Evolutionary conservation across 1,140 invertebrate genomes (phyloP).

Genomic region (Zaprionus ghesquierei): DNA sequence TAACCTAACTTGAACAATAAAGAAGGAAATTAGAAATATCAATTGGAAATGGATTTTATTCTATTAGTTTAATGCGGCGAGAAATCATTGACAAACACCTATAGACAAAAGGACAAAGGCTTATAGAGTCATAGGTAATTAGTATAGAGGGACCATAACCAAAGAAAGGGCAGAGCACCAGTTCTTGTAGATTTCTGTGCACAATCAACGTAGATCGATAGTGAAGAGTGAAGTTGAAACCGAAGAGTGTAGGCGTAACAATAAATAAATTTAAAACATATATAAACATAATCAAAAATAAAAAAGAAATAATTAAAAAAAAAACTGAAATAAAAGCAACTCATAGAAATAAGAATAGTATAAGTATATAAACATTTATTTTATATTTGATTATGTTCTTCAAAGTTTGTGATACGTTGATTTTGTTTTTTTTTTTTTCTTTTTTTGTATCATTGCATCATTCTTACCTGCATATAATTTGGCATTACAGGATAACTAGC

Average conservation of each 20-base stretch:
- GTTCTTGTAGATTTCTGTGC: slow-evolving; percentile 9
- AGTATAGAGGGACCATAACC: slow-evolving; percentile 23
- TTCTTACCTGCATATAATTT: slow-evolving; percentile 83
- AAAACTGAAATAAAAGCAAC: slow-evolving; percentile 30
- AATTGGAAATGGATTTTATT: not conserved
- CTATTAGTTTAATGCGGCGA: not conserved
- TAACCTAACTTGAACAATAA: not conserved
- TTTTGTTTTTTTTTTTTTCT: no score
- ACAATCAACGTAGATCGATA: slow-evolving; percentile 25
- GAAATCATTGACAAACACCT: slow-evolving; percentile 21
- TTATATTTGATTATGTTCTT: slow-evolving; percentile 40
- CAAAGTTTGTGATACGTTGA: slow-evolving; percentile 43
- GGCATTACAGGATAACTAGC: slow-evolving; percentile 83
- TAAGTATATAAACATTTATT: slow-evolving; percentile 44
- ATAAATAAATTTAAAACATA: not conserved
- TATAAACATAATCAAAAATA: slow-evolving; percentile 18
- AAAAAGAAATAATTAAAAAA: slow-evolving; percentile 11
- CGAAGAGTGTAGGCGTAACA: slow-evolving; percentile 15
- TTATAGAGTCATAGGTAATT: not conserved
- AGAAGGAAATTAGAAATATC: not conserved
- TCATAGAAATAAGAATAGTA: slow-evolving; percentile 16
- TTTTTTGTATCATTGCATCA: slow-evolving; percentile 42
- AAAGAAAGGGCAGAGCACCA: slow-evolving; percentile 18
- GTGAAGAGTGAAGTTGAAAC: slow-evolving; percentile 37
- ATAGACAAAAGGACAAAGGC: slow-evolving; percentile 4